These are phyloP conservation scores for Dendrolimus houi DNA, from an alignment of 2,888 invertebrate species.

Conservation along the genomic window DNA sequence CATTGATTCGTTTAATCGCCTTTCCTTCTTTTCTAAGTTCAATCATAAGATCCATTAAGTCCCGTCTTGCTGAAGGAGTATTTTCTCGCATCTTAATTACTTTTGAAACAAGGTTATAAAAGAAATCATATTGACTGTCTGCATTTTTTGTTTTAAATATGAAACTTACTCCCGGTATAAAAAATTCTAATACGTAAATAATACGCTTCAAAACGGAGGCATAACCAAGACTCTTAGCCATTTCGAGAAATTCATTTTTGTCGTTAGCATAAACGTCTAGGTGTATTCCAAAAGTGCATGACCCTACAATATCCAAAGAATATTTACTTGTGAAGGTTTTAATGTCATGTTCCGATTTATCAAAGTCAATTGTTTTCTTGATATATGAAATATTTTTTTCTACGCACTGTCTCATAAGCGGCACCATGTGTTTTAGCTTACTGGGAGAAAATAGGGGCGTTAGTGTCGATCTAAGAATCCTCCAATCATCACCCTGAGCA, in stretches of 20 bases:
- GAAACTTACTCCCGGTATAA: neutral
- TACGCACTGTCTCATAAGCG: conserved; percentile 24
- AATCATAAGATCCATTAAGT: conserved; percentile 37
- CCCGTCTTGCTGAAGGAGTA: conserved; percentile 25
- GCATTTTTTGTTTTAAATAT: too few relatives aligned
- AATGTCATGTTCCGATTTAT: conserved; percentile 22
- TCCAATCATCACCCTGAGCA: conserved; percentile 35
- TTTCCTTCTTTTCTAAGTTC: conserved; percentile 31
- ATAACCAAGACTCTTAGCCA: neutral
- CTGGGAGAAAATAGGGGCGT: conserved; percentile 32
- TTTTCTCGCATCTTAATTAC: conserved; percentile 8
- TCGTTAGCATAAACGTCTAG: conserved; percentile 6
- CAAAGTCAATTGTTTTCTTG: conserved; percentile 12
- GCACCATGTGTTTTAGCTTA: conserved; percentile 33
- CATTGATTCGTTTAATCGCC: conserved; percentile 12
- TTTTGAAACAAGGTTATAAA: neutral
- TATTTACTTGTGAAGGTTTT: conserved; percentile 28
- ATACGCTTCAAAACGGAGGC: neutral
- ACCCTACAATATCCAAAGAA: conserved; percentile 32
- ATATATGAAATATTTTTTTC: conserved; percentile 21
- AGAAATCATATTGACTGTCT: neutral
- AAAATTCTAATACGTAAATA: neutral
- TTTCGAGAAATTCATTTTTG: neutral
- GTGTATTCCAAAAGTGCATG: conserved; percentile 32
- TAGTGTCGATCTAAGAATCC: conserved; percentile 27